Evolutionary conservation across 2,113 vertebrate species (phyloP).

Genomic region (Varanus komodoensis): DNA sequence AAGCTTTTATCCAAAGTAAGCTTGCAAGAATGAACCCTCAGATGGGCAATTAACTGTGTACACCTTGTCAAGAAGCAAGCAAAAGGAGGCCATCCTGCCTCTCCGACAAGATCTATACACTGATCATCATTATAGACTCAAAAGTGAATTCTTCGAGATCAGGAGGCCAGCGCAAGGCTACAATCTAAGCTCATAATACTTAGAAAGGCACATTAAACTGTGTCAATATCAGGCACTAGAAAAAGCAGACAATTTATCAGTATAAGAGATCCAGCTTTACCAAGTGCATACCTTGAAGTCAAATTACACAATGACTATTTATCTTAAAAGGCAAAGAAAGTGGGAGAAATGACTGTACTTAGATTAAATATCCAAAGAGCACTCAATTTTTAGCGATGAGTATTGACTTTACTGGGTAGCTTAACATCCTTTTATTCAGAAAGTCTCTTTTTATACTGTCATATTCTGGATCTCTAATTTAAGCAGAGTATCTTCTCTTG

Average conservation of each 20-base stretch:
- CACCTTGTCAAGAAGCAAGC: not conserved
- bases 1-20: not conserved
- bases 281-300: constrained; percentile 28
- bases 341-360: not conserved
- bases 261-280: constrained; percentile 3
- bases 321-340: constrained; percentile 33
- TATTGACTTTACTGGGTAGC: constrained; percentile 27
- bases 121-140: constrained; percentile 1
- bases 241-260: constrained; percentile 15
- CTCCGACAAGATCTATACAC: not conserved
- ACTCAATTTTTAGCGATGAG: constrained; percentile 23
- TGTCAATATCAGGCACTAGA: constrained; percentile 14
- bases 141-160: constrained; percentile 14
- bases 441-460: constrained; percentile 25
- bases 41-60: constrained; percentile 20
- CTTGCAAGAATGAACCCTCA: not conserved
- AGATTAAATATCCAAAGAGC: constrained; percentile 17
- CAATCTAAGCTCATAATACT: not conserved
- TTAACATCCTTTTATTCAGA: constrained; percentile 20
- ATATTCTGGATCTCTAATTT: constrained; percentile 25
- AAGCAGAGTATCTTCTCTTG: constrained; percentile 8
- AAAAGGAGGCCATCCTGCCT: not conserved
- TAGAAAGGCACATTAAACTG: constrained; percentile 24
- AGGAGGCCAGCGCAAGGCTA: not conserved
- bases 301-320: constrained; percentile 22